These are phyloP conservation scores for Protonemura montana DNA, from an alignment of 2,888 invertebrate genomes.

Conservation along the genomic window DNA sequence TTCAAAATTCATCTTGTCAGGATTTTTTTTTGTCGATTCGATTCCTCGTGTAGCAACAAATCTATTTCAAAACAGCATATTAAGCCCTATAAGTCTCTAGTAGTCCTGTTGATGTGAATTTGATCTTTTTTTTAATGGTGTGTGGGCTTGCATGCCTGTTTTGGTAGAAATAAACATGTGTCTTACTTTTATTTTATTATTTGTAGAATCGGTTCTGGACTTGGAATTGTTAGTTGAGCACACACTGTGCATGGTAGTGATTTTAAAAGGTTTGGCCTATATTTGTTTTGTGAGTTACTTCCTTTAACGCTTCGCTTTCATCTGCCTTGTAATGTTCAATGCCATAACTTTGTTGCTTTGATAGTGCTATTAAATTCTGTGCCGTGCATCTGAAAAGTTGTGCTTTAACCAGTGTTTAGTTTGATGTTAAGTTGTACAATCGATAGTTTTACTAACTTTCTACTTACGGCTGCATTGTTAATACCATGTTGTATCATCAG, in stretches of 20 bases:
- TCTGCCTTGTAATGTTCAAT: neutral
- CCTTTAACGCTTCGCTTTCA: neutral
- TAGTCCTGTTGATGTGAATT: too few relatives aligned
- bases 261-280: constrained; percentile 52
- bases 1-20: too few relatives aligned
- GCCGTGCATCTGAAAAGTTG: neutral
- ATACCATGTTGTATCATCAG: constrained; percentile 45
- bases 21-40: too few relatives aligned
- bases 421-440: too few relatives aligned
- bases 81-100: too few relatives aligned
- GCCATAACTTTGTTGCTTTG: constrained; percentile 18
- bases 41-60: too few relatives aligned
- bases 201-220: constrained; percentile 49
- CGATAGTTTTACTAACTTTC: too few relatives aligned
- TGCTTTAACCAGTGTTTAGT: too few relatives aligned
- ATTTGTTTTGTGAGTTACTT: constrained; percentile 38
- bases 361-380: neutral
- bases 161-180: constrained; percentile 31
- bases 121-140: neutral
- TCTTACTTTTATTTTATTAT: constrained; percentile 27
- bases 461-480: neutral
- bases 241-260: constrained; percentile 50
- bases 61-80: too few relatives aligned
- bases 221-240: constrained; percentile 49
- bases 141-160: neutral